Evolutionary conservation across 2,888 invertebrate genomes (phyloP).

Genomic region (Diarsia dahlii): DNA sequence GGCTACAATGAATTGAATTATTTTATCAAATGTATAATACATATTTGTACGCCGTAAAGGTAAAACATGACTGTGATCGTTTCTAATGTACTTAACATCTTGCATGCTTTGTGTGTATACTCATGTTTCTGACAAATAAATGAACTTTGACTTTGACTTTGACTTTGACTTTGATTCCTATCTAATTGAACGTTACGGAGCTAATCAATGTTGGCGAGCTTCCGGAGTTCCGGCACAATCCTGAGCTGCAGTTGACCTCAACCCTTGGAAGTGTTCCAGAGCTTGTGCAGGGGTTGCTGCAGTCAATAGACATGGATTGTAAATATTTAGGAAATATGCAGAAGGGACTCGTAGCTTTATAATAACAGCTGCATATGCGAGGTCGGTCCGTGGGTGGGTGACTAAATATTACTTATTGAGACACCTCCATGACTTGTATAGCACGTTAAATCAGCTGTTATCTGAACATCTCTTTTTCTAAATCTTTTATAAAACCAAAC

Average conservation of each 20-base stretch:
- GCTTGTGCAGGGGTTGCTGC: neutral
- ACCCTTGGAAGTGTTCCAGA: slow-evolving; percentile 44
- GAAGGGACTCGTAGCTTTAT: neutral
- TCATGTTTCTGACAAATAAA: too few species aligned
- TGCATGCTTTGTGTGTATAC: too few species aligned
- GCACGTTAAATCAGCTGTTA: neutral
- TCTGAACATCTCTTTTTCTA: neutral
- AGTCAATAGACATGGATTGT: neutral
- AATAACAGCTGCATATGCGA: neutral
- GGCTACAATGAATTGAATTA: too few species aligned
- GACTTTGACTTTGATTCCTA: too few species aligned
- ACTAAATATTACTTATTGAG: neutral
- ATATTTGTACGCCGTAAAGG: too few species aligned
- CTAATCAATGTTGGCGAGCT: slow-evolving; percentile 46
- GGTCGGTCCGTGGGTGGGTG: neutral
- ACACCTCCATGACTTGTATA: too few species aligned
- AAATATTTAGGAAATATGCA: neutral
- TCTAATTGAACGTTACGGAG: slow-evolving; percentile 35
- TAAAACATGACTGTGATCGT: too few species aligned
- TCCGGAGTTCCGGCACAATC: slow-evolving; percentile 9
- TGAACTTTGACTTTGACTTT: too few species aligned
- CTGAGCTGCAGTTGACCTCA: slow-evolving; percentile 27
- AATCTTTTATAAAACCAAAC: neutral
- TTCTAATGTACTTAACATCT: too few species aligned
- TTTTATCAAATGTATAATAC: too few species aligned